Evolutionary conservation across 1,140 invertebrate species (phyloP), one percentile per base, ranked within the genome.

Genomic region (Trypoxylus dichotomus): DNA sequence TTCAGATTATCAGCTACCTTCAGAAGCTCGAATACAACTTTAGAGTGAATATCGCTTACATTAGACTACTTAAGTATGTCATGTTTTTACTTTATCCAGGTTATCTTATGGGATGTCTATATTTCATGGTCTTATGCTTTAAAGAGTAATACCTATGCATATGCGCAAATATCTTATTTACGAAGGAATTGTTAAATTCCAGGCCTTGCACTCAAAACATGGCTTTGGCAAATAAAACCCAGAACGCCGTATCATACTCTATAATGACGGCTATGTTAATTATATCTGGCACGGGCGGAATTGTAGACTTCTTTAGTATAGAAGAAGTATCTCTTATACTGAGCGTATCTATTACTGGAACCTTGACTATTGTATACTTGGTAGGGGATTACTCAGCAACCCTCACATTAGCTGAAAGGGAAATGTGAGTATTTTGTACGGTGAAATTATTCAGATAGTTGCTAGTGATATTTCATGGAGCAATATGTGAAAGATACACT

Each of bases 381-480:
- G 78, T 81, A 3, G 77, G 78, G 1, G 81, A 82, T 74, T 82
- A 78, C 73, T 79, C 80, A 15, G 80, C 81, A 41, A 82, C 81
- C 11, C 72, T 82, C n/a, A 80, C 76, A 7, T 42, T 82, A 21
- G 77, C 76, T 7, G 78, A 76, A 13, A 74, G 76, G 13, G 75
- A 77, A 75, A 74, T 63, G 80, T 81, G 15, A 41, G 72, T 29
- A 74, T 41, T 25, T 27, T 24, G 5, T 37, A 37, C 5, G 10
- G 2, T 37, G 32, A 37, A 2, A 37, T 37, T 7, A 8, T 37
- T 37, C 32, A 7, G 32, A 37, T 37, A 8, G 32, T 37, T 0
- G 10, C 32, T 7, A 37, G 5, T 37, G n/a, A n/a, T 37, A 7
- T 37, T 37, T 37, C 10, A 8, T 37, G 29, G 29, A n/a, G n/a